A percentile compares a stretch with the other conserved stretches of the same genome.
These are phyloP conservation scores for Gymnodraco acuticeps DNA, from an alignment of 2,797 vertebrate genomes.

Conservation along the genomic window DNA sequence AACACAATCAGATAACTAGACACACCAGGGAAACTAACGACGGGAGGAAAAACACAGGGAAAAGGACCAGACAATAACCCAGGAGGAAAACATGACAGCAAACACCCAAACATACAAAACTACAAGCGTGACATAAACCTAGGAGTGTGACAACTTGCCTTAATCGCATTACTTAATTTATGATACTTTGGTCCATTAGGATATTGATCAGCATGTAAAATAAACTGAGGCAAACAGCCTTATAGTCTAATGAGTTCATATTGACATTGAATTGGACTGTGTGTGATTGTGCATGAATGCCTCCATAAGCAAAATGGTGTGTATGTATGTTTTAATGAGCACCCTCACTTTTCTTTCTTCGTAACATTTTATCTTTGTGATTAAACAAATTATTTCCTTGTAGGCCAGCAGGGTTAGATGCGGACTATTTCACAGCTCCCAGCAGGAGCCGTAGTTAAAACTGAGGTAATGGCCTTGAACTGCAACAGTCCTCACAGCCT, in stretches of 20 bases:
- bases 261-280: constrained; percentile 13
- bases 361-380: constrained; percentile 16
- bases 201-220: constrained; percentile 35
- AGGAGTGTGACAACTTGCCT: background rate
- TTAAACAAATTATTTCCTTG: constrained; percentile 51
- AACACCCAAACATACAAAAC: too few species aligned
- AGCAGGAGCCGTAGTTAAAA: constrained; percentile 59
- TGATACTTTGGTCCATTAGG: constrained; percentile 39
- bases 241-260: constrained; percentile 27
- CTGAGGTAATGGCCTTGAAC: constrained; percentile 70
- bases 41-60: too few species aligned
- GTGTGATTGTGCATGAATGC: background rate
- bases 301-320: background rate
- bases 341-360: background rate
- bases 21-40: too few species aligned
- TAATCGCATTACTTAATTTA: constrained; percentile 34
- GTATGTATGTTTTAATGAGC: background rate
- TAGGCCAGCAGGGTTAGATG: constrained; percentile 34
- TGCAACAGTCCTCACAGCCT: constrained; percentile 41
- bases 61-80: too few species aligned
- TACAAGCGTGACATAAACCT: too few species aligned
- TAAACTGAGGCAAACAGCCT: constrained; percentile 24
- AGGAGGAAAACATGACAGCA: too few species aligned
- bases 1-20: too few species aligned
- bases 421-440: constrained; percentile 51